Base-by-base conservation (phyloP, 1,140 invertebrate species). In the Sesamia nonagrioides region DNA sequence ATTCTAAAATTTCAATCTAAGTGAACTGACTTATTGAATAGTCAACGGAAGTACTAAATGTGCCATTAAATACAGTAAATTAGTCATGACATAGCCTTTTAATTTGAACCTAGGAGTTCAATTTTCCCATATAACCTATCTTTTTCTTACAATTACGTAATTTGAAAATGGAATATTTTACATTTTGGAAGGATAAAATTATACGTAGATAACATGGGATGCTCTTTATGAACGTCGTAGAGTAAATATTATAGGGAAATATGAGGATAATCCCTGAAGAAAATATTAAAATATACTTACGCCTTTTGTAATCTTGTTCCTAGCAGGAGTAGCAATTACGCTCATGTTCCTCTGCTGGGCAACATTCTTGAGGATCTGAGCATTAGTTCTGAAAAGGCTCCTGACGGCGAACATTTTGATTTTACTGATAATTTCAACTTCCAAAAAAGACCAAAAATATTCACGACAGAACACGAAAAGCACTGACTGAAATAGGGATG, bases 271-370 rank as follows among this genome's bases (percentile, higher is more conserved):
- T 73, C 9, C 9, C 17, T 61, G 9, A 58, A 56, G n/a, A 77
- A 78, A 56, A 54, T 73, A 13, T n/a, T 15, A 33, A 79, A 82
- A 61, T 60, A 79, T 84, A 94, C 92, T 84, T 88, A 94, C 92
- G 5, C 82, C 91, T 71, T 81, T 91, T 6, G 91, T 84, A 76
- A 93, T 84, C 77, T 90, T 92, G 37, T 86, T 86, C 50, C 91
- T 89, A 6, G 91, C 83, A 8, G 92, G 92, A 35, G 89, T 79
- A 27, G 85, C 68, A 52, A 90, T 77, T 2, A 77, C 91, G 61
- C 87, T 92, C 90, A 92, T 93, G 63, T 91, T 93, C 61, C 92
- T 88, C 6, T 87, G 84, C 50, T 90, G 91, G 0, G 83, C 82
- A 0, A 88, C 90, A 89, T 89, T 92, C 78, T 88, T 92, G 21